Evolutionary conservation across 2,888 invertebrate species (phyloP).

Genomic region (Lasioglossum figueresi): DNA sequence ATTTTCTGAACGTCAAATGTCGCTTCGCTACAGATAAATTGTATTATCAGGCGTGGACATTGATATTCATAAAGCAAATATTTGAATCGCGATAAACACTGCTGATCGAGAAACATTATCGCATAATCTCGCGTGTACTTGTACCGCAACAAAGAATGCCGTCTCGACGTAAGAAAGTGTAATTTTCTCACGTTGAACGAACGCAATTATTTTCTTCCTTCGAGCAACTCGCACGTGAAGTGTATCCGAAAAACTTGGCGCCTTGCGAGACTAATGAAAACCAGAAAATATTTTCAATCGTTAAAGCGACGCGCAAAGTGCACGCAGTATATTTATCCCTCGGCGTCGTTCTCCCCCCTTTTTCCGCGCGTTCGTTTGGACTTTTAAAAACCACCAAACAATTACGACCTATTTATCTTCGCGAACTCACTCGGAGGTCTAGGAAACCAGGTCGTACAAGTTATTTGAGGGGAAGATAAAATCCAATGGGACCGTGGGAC

Average conservation of each 20-base stretch:
- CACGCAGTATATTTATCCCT: conserved; percentile 38
- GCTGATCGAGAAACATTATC: neutral
- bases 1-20: neutral
- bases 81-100: neutral
- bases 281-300: neutral
- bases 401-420: conserved; percentile 62
- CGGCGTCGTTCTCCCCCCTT: conserved; percentile 4
- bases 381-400: conserved; percentile 57
- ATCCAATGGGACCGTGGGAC: conserved; percentile 29
- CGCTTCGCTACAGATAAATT: neutral
- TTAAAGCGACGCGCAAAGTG: conserved; percentile 19
- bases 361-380: conserved; percentile 29
- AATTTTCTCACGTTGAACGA: neutral
- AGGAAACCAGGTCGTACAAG: conserved; percentile 22
- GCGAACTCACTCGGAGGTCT: conserved; percentile 19
- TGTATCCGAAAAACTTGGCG: neutral
- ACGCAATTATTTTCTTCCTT: conserved; percentile 1
- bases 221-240: neutral
- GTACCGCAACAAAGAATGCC: neutral
- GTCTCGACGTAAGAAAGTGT: neutral
- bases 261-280: neutral
- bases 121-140: neutral
- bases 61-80: neutral
- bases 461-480: conserved; percentile 61
- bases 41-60: neutral